These are phyloP conservation scores for Stomorhina lunata DNA, from an alignment of 2,888 invertebrate genomes.

Conservation along the genomic window DNA sequence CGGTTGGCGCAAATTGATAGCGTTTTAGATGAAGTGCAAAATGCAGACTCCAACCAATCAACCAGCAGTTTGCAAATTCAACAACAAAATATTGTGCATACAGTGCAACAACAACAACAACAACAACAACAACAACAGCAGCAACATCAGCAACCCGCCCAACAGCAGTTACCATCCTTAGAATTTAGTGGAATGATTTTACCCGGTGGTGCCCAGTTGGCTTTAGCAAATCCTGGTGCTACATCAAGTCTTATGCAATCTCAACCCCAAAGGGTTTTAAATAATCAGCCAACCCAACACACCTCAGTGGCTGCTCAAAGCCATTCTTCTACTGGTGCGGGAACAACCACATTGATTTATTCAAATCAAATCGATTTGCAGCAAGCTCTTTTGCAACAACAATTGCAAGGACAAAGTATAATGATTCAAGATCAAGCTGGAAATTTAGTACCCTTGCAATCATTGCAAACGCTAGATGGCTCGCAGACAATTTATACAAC, in stretches of 20 bases:
- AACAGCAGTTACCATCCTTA: slow-evolving; percentile 75
- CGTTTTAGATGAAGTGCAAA: slow-evolving; percentile 76
- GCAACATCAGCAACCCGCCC: slow-evolving; percentile 65
- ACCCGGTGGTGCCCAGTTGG: slow-evolving; percentile 77
- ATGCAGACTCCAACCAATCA: slow-evolving; percentile 70
- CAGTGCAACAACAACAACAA: slow-evolving; percentile 65
- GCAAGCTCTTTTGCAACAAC: slow-evolving; percentile 77
- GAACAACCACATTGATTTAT: slow-evolving; percentile 75
- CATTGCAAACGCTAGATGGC: slow-evolving; percentile 73
- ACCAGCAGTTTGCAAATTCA: slow-evolving; percentile 60
- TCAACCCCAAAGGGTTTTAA: slow-evolving; percentile 59
- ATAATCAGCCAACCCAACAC: slow-evolving; percentile 63
- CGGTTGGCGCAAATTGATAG: slow-evolving; percentile 76
- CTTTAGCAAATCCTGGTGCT: slow-evolving; percentile 76
- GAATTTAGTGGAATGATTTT: slow-evolving; percentile 78
- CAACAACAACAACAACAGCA: slow-evolving; percentile 66
- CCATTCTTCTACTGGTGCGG: slow-evolving; percentile 59
- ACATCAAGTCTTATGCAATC: slow-evolving; percentile 69
- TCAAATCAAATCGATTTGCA: slow-evolving; percentile 78
- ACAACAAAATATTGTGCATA: slow-evolving; percentile 62
- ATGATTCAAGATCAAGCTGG: slow-evolving; percentile 79
- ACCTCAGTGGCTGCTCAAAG: slow-evolving; percentile 66
- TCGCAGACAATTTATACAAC: slow-evolving; percentile 76
- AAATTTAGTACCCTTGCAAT: slow-evolving; percentile 76
- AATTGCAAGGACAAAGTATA: slow-evolving; percentile 77